Conservation (phyloP, 2,797 vertebrate species). For the Lepilemur septentrionalis region DNA sequence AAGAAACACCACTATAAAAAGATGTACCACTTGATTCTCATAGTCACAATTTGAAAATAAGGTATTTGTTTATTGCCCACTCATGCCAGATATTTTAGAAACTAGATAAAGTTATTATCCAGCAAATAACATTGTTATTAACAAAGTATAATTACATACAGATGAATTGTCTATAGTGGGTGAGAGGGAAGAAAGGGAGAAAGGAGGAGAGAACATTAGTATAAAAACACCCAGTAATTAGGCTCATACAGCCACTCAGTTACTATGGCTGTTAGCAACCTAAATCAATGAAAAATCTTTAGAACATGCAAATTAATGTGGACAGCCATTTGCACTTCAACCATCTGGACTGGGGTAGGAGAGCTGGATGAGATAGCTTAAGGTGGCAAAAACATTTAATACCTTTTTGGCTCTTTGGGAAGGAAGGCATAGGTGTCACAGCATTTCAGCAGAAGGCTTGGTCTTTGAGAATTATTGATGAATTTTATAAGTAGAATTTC, state of each 20-base stretch:
- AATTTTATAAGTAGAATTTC: conserved; percentile 25
- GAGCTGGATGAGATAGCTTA: background rate
- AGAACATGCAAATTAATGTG: background rate
- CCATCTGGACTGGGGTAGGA: background rate
- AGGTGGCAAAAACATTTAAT: background rate
- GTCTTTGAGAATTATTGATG: background rate
- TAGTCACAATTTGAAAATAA: background rate
- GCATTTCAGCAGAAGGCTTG: background rate
- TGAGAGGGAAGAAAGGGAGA: background rate
- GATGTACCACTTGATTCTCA: background rate
- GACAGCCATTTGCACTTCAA: background rate
- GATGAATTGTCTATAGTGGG: background rate
- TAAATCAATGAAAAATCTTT: background rate
- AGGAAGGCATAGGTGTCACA: background rate
- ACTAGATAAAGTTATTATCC: background rate
- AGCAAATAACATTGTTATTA: background rate
- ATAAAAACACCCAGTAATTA: background rate
- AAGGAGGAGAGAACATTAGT: background rate
- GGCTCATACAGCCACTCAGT: background rate
- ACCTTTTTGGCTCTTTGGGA: background rate
- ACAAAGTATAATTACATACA: background rate
- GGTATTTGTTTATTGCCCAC: background rate
- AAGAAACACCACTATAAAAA: background rate
- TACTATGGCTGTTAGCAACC: background rate
- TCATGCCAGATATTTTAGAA: background rate